phyloP scores from a whole-genome alignment of 2,113 vertebrate genomes.

The Hucho hucho region DNA sequence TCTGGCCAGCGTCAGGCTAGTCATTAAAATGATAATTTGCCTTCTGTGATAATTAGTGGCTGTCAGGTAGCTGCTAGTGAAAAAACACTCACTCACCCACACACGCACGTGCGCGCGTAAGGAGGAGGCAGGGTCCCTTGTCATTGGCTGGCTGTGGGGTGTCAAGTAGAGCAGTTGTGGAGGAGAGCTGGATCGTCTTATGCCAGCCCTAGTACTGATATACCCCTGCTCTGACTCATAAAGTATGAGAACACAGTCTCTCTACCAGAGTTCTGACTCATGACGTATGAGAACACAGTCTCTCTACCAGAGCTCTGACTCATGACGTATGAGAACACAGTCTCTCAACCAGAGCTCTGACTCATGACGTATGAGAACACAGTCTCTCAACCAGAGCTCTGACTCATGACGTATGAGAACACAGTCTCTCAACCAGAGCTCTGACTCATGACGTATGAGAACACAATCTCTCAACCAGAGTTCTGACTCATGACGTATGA shows the following conservation, averaged over 20 bases:
- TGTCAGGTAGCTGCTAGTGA: slow-evolving; percentile 53
- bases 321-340: slow-evolving; percentile 34
- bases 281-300: too few species aligned
- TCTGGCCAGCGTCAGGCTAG: slow-evolving; percentile 39
- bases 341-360: not conserved
- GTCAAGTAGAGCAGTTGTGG: slow-evolving; percentile 4
- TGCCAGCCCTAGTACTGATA: slow-evolving; percentile 16
- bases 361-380: slow-evolving; percentile 36
- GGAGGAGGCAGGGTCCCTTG: slow-evolving; percentile 36
- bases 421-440: not conserved
- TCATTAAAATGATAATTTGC: slow-evolving; percentile 51
- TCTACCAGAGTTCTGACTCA: too few species aligned
- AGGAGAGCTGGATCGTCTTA: slow-evolving; percentile 20
- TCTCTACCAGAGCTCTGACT: not conserved
- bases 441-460: too few species aligned
- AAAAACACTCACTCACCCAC: not conserved
- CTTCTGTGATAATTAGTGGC: slow-evolving; percentile 62
- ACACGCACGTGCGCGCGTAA: too few species aligned
- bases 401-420: not conserved
- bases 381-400: too few species aligned
- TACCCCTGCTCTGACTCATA: slow-evolving; percentile 1
- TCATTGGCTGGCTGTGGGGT: slow-evolving; percentile 26
- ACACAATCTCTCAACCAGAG: too few species aligned
- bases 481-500: slow-evolving; percentile 22
- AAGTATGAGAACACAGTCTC: too few species aligned